Evolutionary conservation across 92 coral and sea anemone species (phyloP), one percentile per base, ranked within the genome.

Genomic region (Zoanthus gigantus): DNA sequence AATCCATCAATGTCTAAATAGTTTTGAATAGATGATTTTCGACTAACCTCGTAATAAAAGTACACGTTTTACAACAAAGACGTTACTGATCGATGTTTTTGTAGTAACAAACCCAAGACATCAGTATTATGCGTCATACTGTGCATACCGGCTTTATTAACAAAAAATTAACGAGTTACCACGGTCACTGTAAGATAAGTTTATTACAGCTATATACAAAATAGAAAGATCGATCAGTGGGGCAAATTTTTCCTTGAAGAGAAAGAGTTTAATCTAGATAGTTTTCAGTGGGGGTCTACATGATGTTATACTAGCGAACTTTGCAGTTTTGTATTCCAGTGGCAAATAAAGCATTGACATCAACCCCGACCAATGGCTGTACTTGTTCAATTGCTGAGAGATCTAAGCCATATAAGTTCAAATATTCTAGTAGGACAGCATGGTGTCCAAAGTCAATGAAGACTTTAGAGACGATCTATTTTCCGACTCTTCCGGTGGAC

Each of bases 1-100:
- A 47, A 81, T 81, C 58, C 63, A 81, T 81, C 85, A 81, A 34
- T 81, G 85, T 66, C 75, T 45, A 66, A 73, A 28, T 65, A 47
- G 52, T 44, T 46, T 81, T 23, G 46, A 81, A 31, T 66, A 67
- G 42, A 47, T 50, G 71, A 57, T 31, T 1, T 18, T 5, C 32
- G 29, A 23, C 69, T 5, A 63, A 63, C 23, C 31, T 4, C 15
- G 18, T 15, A 60, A 60, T 14, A 13, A 60, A 60, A 60, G 66
- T 6, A 50, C 5, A 50, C 56, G 52, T 11, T 7, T 50, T 50
- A 50, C 5, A 50, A 50, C 66, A 60, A 60, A 60, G 18, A 15
- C 7, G 23, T 60, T 60, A 80, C 45, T 37, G 74, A 80, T 80
- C 74, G 9, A 5, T 17, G 17, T 8, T 63, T 1, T 50, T 50